Percentiles rank a stretch among this genome's conserved stretches.
Evolutionary conservation across 2,797 vertebrate genomes (phyloP).

Genomic region (Passerculus sandwichensis): DNA sequence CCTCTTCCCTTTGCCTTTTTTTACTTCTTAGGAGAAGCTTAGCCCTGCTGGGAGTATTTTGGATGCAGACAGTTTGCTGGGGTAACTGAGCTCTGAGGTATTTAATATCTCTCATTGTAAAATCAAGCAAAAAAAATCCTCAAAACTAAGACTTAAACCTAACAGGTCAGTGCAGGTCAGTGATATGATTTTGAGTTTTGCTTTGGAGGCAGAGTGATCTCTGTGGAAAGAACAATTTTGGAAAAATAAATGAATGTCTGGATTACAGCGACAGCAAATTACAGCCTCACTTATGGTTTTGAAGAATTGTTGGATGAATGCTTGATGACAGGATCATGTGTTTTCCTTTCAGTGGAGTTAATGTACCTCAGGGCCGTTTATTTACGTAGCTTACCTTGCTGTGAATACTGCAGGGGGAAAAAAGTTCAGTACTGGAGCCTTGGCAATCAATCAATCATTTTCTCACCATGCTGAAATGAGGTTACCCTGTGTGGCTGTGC

Average conservation of each 20-base stretch:
- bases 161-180: rapidly evolving
- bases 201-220: not conserved
- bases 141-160: not conserved
- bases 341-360: not conserved
- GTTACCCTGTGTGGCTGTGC: rapidly evolving
- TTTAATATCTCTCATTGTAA: not conserved
- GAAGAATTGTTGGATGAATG: not conserved
- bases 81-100: not conserved
- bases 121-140: not conserved
- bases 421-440: not conserved
- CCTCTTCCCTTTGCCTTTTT: not conserved
- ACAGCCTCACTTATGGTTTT: not conserved
- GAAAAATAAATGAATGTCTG: not conserved
- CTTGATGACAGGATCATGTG: not conserved
- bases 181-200: not conserved
- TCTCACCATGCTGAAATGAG: not conserved
- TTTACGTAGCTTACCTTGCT: not conserved
- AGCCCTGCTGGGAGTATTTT: not conserved
- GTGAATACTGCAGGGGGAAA: not conserved
- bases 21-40: not conserved
- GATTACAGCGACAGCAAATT: not conserved
- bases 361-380: not conserved
- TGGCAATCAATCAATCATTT: not conserved
- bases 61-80: not conserved
- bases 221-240: not conserved